These are phyloP conservation scores for Beaufortia kweichowensis DNA, from an alignment of 2,113 vertebrate genomes.

Conservation along the genomic window DNA sequence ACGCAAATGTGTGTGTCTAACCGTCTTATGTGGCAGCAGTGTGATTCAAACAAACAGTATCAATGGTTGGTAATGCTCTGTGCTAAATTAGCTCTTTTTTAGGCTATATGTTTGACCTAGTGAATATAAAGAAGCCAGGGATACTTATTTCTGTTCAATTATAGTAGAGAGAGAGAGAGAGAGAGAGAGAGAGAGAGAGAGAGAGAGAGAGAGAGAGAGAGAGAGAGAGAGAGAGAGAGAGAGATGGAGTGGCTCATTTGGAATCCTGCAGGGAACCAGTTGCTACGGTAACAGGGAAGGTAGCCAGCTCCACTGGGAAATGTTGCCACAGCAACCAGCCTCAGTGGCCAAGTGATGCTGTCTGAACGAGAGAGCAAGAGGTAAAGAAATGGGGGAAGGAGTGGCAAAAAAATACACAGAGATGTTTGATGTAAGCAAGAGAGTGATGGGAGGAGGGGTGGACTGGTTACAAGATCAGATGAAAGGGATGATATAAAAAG, in stretches of 20 bases:
- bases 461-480: constrained; percentile 24
- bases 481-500: constrained; percentile 36
- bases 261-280: constrained; percentile 78
- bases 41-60: constrained; percentile 55
- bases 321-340: constrained; percentile 77
- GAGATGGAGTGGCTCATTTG: constrained; percentile 65
- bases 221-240: constrained; percentile 49
- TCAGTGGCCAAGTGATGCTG: constrained; percentile 75
- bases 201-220: constrained; percentile 46
- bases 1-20: constrained; percentile 27
- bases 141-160: constrained; percentile 58
- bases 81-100: constrained; percentile 49
- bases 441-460: neutral
- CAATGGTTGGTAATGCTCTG: constrained; percentile 37
- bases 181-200: constrained; percentile 24
- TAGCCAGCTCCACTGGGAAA: constrained; percentile 78
- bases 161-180: constrained; percentile 33
- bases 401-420: constrained; percentile 55
- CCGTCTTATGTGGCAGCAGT: constrained; percentile 22
- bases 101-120: constrained; percentile 35
- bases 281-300: constrained; percentile 80
- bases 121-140: constrained; percentile 45
- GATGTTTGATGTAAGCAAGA: constrained; percentile 48
- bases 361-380: constrained; percentile 60
- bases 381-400: constrained; percentile 46